These are phyloP conservation scores for Aulostomus chinensis DNA, from an alignment of 2,797 vertebrate species.

Conservation along the genomic window DNA sequence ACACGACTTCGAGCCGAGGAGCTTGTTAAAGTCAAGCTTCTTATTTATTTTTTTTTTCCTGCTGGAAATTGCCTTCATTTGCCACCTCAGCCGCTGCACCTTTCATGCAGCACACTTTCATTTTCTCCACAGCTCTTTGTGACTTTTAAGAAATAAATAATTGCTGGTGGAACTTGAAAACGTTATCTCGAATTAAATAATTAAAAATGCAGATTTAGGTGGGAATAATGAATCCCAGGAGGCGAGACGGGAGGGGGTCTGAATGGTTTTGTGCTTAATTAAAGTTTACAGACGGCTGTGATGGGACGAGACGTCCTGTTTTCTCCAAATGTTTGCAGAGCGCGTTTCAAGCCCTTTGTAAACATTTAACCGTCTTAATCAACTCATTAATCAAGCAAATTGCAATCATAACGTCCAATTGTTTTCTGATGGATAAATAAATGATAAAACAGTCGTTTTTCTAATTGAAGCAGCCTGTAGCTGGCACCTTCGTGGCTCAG, in stretches of 20 bases:
- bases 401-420: constrained; percentile 80
- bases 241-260: constrained; percentile 39
- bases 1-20: constrained; percentile 21
- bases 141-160: constrained; percentile 72
- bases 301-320: constrained; percentile 71
- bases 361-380: constrained; percentile 81
- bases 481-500: constrained; percentile 44
- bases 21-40: constrained; percentile 26
- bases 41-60: constrained; percentile 14
- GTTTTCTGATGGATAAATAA: constrained; percentile 78
- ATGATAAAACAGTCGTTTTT: constrained; percentile 69
- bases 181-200: constrained; percentile 79
- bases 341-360: constrained; percentile 72
- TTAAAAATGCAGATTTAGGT: constrained; percentile 84
- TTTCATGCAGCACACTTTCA: constrained; percentile 46
- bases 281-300: constrained; percentile 78
- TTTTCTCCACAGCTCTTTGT: constrained; percentile 48
- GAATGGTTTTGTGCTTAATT: constrained; percentile 78
- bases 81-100: constrained; percentile 44
- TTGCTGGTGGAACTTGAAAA: constrained; percentile 65
- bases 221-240: constrained; percentile 81
- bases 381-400: constrained; percentile 83
- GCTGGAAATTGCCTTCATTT: constrained; percentile 61
- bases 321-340: constrained; percentile 77
- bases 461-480: constrained; percentile 56